These are phyloP conservation scores for Reinhardtius hippoglossoides DNA, from an alignment of 2,113 vertebrate species.

Conservation along the genomic window DNA sequence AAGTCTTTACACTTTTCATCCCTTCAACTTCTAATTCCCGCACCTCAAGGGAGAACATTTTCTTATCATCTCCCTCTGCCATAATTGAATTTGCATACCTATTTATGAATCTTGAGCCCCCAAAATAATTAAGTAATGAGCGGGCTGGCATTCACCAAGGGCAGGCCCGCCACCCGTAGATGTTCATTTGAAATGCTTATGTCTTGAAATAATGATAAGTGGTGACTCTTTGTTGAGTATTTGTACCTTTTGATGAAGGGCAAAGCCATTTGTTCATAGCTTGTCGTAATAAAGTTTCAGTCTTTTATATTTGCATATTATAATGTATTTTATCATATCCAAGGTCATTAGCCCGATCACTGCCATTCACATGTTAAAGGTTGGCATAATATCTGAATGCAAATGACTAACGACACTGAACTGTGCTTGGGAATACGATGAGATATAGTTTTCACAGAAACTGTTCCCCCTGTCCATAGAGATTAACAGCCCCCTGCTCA, in stretches of 20 bases:
- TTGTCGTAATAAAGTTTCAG: slow-evolving; percentile 36
- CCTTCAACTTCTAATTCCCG: slow-evolving; percentile 53
- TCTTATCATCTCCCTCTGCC: slow-evolving; percentile 61
- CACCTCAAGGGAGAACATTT: slow-evolving; percentile 70
- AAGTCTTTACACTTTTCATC: slow-evolving; percentile 64
- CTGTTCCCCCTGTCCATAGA: slow-evolving; percentile 59
- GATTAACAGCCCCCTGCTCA: slow-evolving; percentile 73
- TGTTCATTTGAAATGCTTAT: slow-evolving; percentile 65
- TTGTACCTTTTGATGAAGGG: slow-evolving; percentile 64
- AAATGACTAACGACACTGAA: slow-evolving; percentile 69
- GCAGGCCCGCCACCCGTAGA: slow-evolving; percentile 53
- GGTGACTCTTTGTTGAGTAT: slow-evolving; percentile 51
- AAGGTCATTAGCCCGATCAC: slow-evolving; percentile 37
- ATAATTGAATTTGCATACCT: slow-evolving; percentile 80
- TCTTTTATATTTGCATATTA: slow-evolving; percentile 13
- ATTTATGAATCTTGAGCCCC: slow-evolving; percentile 71
- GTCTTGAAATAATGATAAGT: slow-evolving; percentile 63
- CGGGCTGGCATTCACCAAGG: slow-evolving; percentile 70
- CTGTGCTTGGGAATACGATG: slow-evolving; percentile 64
- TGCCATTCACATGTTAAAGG: slow-evolving; percentile 30
- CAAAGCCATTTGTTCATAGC: slow-evolving; percentile 49
- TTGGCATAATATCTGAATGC: slow-evolving; percentile 27
- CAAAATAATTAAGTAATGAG: slow-evolving; percentile 79
- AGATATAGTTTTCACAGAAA: slow-evolving; percentile 72
- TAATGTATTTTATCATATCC: slow-evolving; percentile 38